Conservation (phyloP, 2,113 vertebrate species). For the Morone saxatilis region DNA sequence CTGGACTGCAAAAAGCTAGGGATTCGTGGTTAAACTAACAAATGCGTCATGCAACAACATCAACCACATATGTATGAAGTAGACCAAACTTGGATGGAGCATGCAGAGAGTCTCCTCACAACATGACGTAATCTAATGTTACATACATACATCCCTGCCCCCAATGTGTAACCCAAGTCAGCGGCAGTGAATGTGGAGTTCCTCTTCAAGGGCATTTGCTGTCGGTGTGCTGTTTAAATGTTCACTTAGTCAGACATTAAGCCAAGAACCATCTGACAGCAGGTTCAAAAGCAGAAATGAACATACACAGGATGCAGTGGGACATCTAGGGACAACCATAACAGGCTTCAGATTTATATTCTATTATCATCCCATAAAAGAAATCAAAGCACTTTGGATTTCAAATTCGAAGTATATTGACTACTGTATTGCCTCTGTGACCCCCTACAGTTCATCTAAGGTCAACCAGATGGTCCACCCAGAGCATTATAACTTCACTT, state of each 20-base stretch:
- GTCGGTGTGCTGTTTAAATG: not conserved
- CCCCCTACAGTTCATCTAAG: not conserved
- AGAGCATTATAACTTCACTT: not conserved
- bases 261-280: not conserved
- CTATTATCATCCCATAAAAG: not conserved
- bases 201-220: not conserved
- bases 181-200: not conserved
- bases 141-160: too few species aligned
- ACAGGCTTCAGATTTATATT: not conserved
- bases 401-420: not conserved
- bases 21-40: too few species aligned
- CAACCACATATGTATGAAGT: too few species aligned
- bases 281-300: not conserved
- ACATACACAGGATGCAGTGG: not conserved
- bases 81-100: too few species aligned
- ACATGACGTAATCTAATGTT: too few species aligned
- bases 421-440: not conserved
- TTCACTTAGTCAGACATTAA: not conserved
- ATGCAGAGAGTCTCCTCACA: too few species aligned
- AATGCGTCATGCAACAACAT: too few species aligned
- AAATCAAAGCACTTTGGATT: not conserved
- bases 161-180: too few species aligned
- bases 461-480: not conserved
- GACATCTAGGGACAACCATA: not conserved
- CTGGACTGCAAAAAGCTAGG: too few species aligned